Conservation (phyloP, 1,140 invertebrate genomes). For the Octopus sinensis region DNA sequence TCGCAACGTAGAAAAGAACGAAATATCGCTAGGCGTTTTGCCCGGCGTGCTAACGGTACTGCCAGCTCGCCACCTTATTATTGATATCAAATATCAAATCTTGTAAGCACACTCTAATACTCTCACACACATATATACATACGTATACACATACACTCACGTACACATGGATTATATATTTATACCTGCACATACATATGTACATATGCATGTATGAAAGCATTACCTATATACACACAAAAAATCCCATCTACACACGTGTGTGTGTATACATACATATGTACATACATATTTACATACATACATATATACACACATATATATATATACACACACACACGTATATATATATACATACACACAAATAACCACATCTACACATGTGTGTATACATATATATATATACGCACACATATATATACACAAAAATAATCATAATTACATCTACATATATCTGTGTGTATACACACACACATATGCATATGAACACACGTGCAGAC, state of each 20-base stretch:
- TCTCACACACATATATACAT: too few relatives aligned
- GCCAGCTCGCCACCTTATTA: too few relatives aligned
- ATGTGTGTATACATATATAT: neutral
- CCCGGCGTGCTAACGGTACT: too few relatives aligned
- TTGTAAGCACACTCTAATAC: too few relatives aligned
- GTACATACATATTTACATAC: neutral
- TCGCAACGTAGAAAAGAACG: too few relatives aligned
- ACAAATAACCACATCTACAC: neutral
- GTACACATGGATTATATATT: neutral
- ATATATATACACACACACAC: neutral
- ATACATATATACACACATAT: neutral
- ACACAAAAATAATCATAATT: neutral
- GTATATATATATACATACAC: neutral
- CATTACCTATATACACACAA: too few relatives aligned
- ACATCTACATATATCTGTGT: neutral
- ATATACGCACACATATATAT: neutral
- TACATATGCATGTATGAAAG: neutral
- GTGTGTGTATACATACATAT: too few relatives aligned
- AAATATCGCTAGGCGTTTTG: too few relatives aligned
- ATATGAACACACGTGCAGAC: neutral
- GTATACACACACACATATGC: neutral
- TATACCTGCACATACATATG: neutral
- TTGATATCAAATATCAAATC: too few relatives aligned
- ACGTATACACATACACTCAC: neutral
- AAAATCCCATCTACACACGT: too few relatives aligned